Percentiles rank a stretch among this genome's conserved stretches.
phyloP scores from a whole-genome alignment of 2,888 invertebrate species.

The Alloscopus bannaensis region DNA sequence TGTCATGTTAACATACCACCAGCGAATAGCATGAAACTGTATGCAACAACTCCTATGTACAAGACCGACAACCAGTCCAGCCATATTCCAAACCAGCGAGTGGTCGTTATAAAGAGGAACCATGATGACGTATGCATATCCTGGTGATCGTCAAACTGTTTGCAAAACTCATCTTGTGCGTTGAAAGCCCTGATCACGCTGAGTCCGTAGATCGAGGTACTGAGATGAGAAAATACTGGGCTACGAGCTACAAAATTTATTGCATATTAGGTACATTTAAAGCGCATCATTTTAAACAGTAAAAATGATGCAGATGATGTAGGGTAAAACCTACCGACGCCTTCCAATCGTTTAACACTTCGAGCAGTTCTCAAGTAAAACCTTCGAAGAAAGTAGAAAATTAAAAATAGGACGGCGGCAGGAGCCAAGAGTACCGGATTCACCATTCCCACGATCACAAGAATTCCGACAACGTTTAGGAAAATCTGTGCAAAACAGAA shows the following conservation, averaged over 20 bases:
- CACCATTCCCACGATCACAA: constrained; percentile 74
- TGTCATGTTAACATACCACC: constrained; percentile 73
- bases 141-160: constrained; percentile 85
- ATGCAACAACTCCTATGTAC: constrained; percentile 90
- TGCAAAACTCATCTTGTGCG: constrained; percentile 85
- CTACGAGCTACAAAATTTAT: constrained; percentile 75
- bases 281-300: no score
- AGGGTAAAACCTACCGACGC: constrained; percentile 37
- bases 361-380: constrained; percentile 77
- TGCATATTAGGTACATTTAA: no score
- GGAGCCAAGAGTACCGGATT: constrained; percentile 74
- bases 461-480: constrained; percentile 74
- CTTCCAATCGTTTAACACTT: constrained; percentile 75
- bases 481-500: constrained; percentile 64
- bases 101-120: constrained; percentile 91
- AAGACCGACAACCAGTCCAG: constrained; percentile 91
- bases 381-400: constrained; percentile 75
- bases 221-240: constrained; percentile 72
- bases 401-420: constrained; percentile 75
- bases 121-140: constrained; percentile 82
- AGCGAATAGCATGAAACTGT: constrained; percentile 85
- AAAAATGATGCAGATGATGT: no score
- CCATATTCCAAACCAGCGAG: constrained; percentile 95
- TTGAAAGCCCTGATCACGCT: constrained; percentile 84
- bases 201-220: constrained; percentile 60